These are phyloP conservation scores for Hiodon alosoides DNA, from an alignment of 2,113 vertebrate genomes.

Conservation along the genomic window DNA sequence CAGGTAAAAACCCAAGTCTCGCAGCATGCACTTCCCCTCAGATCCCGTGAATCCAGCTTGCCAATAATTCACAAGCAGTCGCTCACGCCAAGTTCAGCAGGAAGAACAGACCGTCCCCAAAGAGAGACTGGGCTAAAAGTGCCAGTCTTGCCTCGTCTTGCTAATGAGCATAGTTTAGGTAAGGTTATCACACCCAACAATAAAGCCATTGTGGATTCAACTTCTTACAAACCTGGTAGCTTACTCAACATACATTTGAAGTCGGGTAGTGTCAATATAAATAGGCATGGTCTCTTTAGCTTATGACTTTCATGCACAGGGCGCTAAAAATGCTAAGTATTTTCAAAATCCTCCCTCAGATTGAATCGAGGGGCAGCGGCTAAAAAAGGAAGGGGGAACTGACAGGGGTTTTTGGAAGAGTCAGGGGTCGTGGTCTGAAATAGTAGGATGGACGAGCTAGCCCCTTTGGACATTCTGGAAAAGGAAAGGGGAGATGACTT, in stretches of 20 bases:
- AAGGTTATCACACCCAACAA: too few species aligned
- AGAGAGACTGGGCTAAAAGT: too few species aligned
- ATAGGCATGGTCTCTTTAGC: too few species aligned
- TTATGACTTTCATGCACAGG: too few species aligned
- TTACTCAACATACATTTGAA: too few species aligned
- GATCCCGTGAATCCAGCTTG: background rate
- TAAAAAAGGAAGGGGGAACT: background rate
- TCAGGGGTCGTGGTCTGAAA: background rate
- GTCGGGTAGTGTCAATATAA: too few species aligned
- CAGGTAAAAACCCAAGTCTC: constrained; percentile 17
- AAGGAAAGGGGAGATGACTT: background rate
- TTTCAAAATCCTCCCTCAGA: background rate
- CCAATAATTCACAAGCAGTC: constrained; percentile 8
- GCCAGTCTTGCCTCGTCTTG: too few species aligned
- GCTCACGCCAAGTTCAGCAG: background rate
- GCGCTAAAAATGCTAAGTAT: too few species aligned
- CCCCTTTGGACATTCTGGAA: background rate
- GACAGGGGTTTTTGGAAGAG: background rate
- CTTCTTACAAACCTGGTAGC: too few species aligned
- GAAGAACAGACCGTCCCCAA: background rate
- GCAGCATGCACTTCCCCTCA: background rate
- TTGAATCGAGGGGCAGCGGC: background rate
- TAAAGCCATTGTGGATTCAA: too few species aligned
- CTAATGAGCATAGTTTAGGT: too few species aligned
- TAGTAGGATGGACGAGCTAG: constrained; percentile 2